Evolutionary conservation across 2,113 vertebrate genomes (phyloP).

Genomic region (Vimba vimba): DNA sequence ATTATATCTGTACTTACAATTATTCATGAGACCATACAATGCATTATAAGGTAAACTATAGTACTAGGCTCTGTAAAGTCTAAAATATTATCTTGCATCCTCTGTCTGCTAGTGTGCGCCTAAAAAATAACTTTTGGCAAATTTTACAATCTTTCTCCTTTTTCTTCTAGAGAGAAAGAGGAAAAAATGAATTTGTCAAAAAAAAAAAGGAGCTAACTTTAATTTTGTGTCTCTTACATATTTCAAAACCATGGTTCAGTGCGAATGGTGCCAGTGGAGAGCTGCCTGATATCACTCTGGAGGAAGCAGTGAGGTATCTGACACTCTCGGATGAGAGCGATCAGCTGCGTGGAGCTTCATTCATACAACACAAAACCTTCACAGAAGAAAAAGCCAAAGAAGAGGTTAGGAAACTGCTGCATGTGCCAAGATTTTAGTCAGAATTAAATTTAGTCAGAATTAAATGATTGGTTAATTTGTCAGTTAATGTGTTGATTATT

Average conservation of each 20-base stretch:
- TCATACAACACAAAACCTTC: slow-evolving; percentile 89
- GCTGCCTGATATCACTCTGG: slow-evolving; percentile 77
- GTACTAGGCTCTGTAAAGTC: no score
- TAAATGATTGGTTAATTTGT: background rate
- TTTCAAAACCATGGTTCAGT: slow-evolving; percentile 14
- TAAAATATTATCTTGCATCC: background rate
- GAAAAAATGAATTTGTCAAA: no score
- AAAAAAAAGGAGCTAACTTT: no score
- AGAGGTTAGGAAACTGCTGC: slow-evolving; percentile 73
- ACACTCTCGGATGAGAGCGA: slow-evolving; percentile 75
- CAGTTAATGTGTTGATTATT: no score
- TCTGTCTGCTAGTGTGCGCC: background rate
- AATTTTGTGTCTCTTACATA: background rate
- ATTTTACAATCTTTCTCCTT: background rate
- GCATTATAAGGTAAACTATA: no score
- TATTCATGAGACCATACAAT: no score
- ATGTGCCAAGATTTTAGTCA: background rate
- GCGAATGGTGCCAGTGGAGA: slow-evolving; percentile 65
- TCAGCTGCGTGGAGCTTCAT: slow-evolving; percentile 85
- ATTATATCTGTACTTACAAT: no score
- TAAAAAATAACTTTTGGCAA: background rate
- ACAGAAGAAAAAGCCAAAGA: slow-evolving; percentile 85
- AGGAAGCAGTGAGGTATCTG: slow-evolving; percentile 84
- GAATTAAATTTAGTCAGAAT: background rate
- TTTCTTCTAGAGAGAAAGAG: no score